These are phyloP conservation scores for Arrhopalites spinosus DNA, from an alignment of 2,888 invertebrate genomes.

Conservation along the genomic window DNA sequence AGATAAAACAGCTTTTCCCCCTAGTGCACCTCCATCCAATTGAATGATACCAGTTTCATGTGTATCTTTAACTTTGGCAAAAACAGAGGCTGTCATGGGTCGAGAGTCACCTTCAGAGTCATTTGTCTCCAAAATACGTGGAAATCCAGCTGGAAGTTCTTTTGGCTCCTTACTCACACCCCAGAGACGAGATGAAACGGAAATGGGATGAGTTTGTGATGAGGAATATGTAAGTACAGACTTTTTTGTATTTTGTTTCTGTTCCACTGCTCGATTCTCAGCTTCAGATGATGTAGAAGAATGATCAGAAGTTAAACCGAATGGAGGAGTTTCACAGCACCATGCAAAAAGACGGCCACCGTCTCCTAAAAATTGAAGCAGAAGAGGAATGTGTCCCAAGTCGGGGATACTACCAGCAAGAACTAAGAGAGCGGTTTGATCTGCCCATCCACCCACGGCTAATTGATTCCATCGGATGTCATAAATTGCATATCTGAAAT, in stretches of 20 bases:
- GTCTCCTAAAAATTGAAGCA: constrained; percentile 53
- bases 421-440: constrained; percentile 72
- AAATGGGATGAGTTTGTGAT: constrained; percentile 40
- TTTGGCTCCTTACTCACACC: constrained; percentile 12
- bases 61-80: constrained; percentile 44
- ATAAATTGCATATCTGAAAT: constrained; percentile 62
- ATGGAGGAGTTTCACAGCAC: constrained; percentile 53
- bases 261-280: not conserved
- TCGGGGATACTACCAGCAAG: constrained; percentile 76
- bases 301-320: constrained; percentile 36
- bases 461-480: constrained; percentile 60
- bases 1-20: constrained; percentile 79
- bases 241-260: constrained; percentile 26
- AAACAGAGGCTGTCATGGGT: constrained; percentile 50
- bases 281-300: not conserved
- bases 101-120: constrained; percentile 53
- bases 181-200: constrained; percentile 37
- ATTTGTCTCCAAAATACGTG: constrained; percentile 48
- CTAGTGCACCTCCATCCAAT: constrained; percentile 63
- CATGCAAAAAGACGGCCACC: constrained; percentile 52
- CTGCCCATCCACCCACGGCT: constrained; percentile 65
- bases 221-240: constrained; percentile 1
- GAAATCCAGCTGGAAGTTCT: constrained; percentile 43
- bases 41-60: constrained; percentile 45
- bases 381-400: constrained; percentile 65